Conservation (phyloP, 2,888 invertebrate species). For the Clivina fossor region DNA sequence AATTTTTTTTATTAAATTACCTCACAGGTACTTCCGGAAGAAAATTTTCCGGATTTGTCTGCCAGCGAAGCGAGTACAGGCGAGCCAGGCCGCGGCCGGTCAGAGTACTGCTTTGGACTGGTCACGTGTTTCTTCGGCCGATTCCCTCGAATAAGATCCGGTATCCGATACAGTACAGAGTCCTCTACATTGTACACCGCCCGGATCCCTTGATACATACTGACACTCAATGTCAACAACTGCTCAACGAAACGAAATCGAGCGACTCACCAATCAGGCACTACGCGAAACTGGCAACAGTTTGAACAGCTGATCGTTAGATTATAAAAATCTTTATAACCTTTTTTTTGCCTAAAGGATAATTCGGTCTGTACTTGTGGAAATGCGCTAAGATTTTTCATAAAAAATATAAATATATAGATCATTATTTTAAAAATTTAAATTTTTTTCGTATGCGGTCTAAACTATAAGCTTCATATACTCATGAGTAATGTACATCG, state of each 20-base stretch:
- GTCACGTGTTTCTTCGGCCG: constrained; percentile 65
- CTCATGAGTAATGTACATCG: too few relatives aligned
- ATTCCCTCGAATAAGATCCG: constrained; percentile 70
- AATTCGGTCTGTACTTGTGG: too few relatives aligned
- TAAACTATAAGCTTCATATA: too few relatives aligned
- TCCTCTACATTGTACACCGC: constrained; percentile 48
- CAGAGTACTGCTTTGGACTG: constrained; percentile 55
- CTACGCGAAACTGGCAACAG: constrained; percentile 64
- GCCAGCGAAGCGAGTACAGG: constrained; percentile 45
- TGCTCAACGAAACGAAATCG: constrained; percentile 69
- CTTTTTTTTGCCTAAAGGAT: too few relatives aligned
- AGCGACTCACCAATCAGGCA: constrained; percentile 65
- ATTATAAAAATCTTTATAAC: too few relatives aligned
- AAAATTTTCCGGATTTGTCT: constrained; percentile 26
- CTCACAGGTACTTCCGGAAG: constrained; percentile 42
- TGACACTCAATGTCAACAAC: constrained; percentile 66
- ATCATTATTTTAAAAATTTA: too few relatives aligned
- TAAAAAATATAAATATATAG: too few relatives aligned
- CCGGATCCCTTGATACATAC: constrained; percentile 59
- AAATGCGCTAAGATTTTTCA: too few relatives aligned
- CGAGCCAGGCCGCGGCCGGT: constrained; percentile 42
- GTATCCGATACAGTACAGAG: too few relatives aligned
- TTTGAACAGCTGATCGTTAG: constrained; percentile 48
- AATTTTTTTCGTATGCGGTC: too few relatives aligned
- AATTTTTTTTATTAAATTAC: too few relatives aligned